Base-by-base conservation (phyloP, 2,888 invertebrate genomes). In the Agrotis clavis region DNA sequence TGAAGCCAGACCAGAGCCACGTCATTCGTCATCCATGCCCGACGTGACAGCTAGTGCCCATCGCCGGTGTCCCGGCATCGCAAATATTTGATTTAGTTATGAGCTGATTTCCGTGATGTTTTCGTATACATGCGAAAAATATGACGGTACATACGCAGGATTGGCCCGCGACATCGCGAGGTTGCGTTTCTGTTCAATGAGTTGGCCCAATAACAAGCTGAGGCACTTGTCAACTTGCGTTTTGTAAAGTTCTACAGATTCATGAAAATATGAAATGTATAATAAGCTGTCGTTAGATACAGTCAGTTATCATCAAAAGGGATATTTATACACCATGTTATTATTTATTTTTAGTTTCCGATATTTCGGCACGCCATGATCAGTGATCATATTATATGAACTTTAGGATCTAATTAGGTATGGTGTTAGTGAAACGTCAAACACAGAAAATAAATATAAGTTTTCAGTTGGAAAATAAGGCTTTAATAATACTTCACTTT, bases 21-120 rank as follows among this genome's bases (percentile, higher is more conserved):
- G 62, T 54, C 53, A 70, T 70, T 60, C 48, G 50, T 79, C 53
- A 53, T 62, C 54, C 51, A 56, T 67, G 61, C 51, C 65, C 54
- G 51, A 73, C 69, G 66, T 66, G 67, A 63, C 83, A 81, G 80
- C 59, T 82, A 65, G 65, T 82, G 68, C 83, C 83, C 68, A 61
- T 62, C 79, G 59, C 79, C 67, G 57, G 73, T 54, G 62, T 71
- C 79, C 82, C 79, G 67, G 67, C 57, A 68, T 82, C 59, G 54
- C 79, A 71, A 82, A 80, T 70, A 82, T 81, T 70, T 73, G 60
- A 69, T 67, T 71, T 71, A 69, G 66, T 64, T 62, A 77, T 48
- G 30, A 35, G 48, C 56, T 51, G 51, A 48, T n/a, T 71, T 66
- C 47, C 68, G 66, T 59, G 60, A 72, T 35, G 48, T 70, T 82